Base-by-base conservation (phyloP, 2,797 vertebrate species). In the Atherinosoma microstoma region DNA sequence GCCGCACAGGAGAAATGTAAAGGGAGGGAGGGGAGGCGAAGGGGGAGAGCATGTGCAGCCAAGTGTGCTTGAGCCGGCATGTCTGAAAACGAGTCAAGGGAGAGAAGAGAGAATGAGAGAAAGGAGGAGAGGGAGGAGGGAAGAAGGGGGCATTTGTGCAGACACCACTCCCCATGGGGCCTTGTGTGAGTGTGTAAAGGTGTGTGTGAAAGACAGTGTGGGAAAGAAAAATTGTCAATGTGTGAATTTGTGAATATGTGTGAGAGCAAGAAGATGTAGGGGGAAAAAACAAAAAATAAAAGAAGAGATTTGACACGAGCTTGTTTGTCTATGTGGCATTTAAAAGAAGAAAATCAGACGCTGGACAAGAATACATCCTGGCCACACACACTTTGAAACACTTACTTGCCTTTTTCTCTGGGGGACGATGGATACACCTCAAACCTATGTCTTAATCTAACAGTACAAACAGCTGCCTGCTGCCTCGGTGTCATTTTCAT, bases 11-110 rank as follows among this genome's bases (percentile, higher is more conserved):
- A 93, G 86, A 93, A 94, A 93, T 92, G 89, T 93, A 92, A 89
- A 92, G 89, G 84, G 85, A 89, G 77, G 64, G 69, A 60, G 56
- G 73, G 61, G 64, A 73, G 38, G 88, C 70, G 83, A 58, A 64
- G 70, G 83, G 80, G 83, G 86, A 68, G 83, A 66, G 87, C 72
- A 84, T 94, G 94, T 94, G 93, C 92, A 93, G 93, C 93, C 90
- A 93, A 95, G 93, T 93, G 93, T 93, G 91, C 91, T 93, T 92
- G 88, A 94, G 91, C 91, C 79, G 87, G 89, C 90, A 91, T 91
- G 91, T 93, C 93, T 94, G 90, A 92, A 93, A 94, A 92, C 73
- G 87, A 93, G 89, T 92, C 80, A 45, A 87, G 85, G 67, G 87
- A 86, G 89, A 66, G 83, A 68, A 22, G 79, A 68, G 71, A 76